phyloP scores from a whole-genome alignment of 2,113 vertebrate species.

The Hucho hucho region DNA sequence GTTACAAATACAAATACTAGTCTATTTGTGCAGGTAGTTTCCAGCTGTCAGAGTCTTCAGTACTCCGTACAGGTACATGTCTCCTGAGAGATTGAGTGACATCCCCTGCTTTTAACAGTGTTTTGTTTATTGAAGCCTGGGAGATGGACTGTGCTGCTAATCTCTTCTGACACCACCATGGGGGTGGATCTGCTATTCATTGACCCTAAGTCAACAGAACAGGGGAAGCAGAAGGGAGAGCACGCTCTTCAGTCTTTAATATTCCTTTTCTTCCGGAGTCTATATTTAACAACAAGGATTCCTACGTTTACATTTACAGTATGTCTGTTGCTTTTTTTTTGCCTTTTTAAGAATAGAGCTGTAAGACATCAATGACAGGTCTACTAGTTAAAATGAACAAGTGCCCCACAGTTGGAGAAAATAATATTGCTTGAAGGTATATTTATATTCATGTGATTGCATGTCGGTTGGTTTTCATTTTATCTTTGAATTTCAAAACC shows the following conservation, averaged over 20 bases:
- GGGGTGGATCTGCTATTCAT: constrained; percentile 47
- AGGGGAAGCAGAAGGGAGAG: constrained; percentile 7
- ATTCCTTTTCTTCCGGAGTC: constrained; percentile 42
- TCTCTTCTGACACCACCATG: constrained; percentile 67
- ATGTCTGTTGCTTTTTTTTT: not conserved
- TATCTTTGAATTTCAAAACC: constrained; percentile 61
- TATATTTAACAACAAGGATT: not conserved
- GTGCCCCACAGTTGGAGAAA: not conserved
- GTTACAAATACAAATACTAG: constrained; percentile 30
- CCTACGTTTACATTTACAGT: not conserved
- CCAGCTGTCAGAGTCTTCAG: constrained; percentile 40
- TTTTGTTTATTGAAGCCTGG: constrained; percentile 63
- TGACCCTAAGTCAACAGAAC: constrained; percentile 61
- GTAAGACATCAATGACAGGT: not conserved
- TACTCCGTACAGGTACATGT: constrained; percentile 57
- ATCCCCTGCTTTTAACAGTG: constrained; percentile 60
- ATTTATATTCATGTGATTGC: not conserved
- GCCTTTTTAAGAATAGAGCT: not conserved
- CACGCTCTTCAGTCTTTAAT: constrained; percentile 40
- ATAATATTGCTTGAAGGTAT: not conserved
- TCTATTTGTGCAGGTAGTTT: constrained; percentile 56
- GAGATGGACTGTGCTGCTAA: constrained; percentile 66
- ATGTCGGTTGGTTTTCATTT: not conserved
- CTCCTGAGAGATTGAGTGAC: constrained; percentile 66
- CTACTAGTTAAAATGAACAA: not conserved